Conservation (phyloP, 2,797 vertebrate genomes). For the Phoebastria nigripes region DNA sequence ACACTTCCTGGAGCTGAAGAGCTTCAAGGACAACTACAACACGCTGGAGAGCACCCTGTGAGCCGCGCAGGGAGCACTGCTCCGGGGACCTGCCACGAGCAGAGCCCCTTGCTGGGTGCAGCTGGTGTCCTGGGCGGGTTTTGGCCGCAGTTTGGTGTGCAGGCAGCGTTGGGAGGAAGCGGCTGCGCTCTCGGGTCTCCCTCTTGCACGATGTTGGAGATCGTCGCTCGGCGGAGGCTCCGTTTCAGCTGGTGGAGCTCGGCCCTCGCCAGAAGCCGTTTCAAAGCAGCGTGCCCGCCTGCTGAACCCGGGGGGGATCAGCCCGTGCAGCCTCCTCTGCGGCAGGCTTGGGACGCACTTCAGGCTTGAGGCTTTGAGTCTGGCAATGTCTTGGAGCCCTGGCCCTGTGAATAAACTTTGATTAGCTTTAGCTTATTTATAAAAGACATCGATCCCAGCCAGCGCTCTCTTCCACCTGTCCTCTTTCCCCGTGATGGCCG, state of each 20-base stretch:
- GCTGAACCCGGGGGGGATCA: not conserved
- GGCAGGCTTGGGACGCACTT: not conserved
- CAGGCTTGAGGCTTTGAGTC: not conserved
- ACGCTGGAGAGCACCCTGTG: constrained; percentile 92
- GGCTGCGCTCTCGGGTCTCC: not conserved
- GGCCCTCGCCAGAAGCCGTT: not conserved
- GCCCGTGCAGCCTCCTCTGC: not conserved
- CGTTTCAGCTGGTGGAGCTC: not conserved
- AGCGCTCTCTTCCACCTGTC: not conserved
- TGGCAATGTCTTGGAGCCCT: not conserved
- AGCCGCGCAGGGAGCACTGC: not conserved
- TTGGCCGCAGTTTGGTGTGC: not conserved
- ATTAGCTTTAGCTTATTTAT: constrained; percentile 13
- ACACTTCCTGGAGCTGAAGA: constrained; percentile 94
- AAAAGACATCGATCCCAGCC: not conserved
- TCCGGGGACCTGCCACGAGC: not conserved
- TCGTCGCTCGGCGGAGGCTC: accelerated
- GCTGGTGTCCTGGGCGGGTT: not conserved
- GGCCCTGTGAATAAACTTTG: constrained; percentile 37
- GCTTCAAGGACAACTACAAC: constrained; percentile 98
- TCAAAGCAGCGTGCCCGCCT: not conserved
- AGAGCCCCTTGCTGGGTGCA: not conserved
- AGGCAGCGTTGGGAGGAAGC: not conserved
- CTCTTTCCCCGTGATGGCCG: not conserved
- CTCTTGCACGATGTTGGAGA: not conserved